Evolutionary conservation across 2,797 vertebrate species (phyloP), one percentile per base, ranked within the genome.

Genomic region (Siniperca undulata): DNA sequence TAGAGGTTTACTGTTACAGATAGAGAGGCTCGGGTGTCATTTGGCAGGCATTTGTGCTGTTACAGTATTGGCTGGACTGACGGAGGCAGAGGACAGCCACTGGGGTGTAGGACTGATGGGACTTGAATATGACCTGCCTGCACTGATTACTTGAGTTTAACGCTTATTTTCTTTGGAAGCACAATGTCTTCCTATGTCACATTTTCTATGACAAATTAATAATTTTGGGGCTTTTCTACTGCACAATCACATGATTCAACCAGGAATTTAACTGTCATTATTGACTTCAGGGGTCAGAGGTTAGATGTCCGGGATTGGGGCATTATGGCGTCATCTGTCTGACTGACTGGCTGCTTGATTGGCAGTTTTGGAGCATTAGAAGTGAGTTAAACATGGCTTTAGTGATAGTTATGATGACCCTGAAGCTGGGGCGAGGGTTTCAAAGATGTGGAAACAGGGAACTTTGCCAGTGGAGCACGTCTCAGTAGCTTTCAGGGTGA

Each of bases 1-100:
- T 40, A 46, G 61, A 73, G 90, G 82, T 80, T 84, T 87, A 79
- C 69, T 67, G 80, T 91, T 81, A 70, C 70, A 80, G 72, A 67
- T 10, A 11, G 59, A 86, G 71, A 46, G 64, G 81, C 81, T 90
- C 68, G 17, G 70, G 82, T 93, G 82, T 90, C 87, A 65, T 75
- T 79, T 91, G 80, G 74, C 84, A 81, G 59, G 38, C 67, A 48
- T 85, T 86, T 84, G 61, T 86, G 83, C 79, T 87, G 72, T 78
- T 86, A 84, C 88, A 79, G 74, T 85, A 60, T 46, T 72, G 68
- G 84, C 58, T 19, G 19, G n/a, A 65, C 50, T 62, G 24, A 78
- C 62, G 46, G 66, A 80, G 22, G 67, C 70, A 70, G 62, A 78
- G 44, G 44, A 58, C 61, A 66, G 83, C 53, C 36, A 27, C 61